phyloP scores from a whole-genome alignment of 2,888 invertebrate species.

The Sympetrum striolatum region DNA sequence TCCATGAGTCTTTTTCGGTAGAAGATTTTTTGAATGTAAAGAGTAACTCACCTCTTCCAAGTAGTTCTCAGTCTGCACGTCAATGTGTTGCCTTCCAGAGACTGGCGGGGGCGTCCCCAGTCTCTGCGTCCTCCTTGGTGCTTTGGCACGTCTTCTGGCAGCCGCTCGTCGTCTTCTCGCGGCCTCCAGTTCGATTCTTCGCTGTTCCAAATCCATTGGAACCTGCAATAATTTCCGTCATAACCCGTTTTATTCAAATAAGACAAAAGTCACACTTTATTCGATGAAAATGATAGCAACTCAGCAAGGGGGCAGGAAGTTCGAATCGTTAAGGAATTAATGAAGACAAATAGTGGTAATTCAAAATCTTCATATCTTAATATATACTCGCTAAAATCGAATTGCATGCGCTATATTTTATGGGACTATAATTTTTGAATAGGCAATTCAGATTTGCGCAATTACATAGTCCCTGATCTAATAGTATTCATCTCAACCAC shows the following conservation, averaged over 20 bases:
- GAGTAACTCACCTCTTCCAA: conserved; percentile 76
- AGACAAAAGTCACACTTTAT: neutral
- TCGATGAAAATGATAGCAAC: too few relatives aligned
- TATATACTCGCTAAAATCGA: too few relatives aligned
- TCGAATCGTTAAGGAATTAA: too few relatives aligned
- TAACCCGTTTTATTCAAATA: neutral
- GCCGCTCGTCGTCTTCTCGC: conserved; percentile 76
- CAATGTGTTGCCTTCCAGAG: conserved; percentile 82
- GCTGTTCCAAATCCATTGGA: conserved; percentile 61
- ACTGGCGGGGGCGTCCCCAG: conserved; percentile 80
- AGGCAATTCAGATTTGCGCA: too few relatives aligned
- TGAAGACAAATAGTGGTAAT: too few relatives aligned
- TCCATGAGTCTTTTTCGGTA: neutral
- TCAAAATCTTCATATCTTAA: too few relatives aligned
- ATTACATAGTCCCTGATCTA: too few relatives aligned
- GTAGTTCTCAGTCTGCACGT: conserved; percentile 88
- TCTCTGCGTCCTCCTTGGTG: conserved; percentile 57
- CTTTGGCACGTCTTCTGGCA: conserved; percentile 69
- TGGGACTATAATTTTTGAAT: too few relatives aligned
- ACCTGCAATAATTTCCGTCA: conserved; percentile 54
- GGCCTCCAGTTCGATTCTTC: conserved; percentile 63
- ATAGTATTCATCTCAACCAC: too few relatives aligned
- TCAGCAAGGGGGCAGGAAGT: too few relatives aligned
- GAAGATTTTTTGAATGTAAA: neutral
- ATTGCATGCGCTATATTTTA: too few relatives aligned